Evolutionary conservation across 2,797 vertebrate genomes (phyloP).

Genomic region (Chloroceryle amazona): DNA sequence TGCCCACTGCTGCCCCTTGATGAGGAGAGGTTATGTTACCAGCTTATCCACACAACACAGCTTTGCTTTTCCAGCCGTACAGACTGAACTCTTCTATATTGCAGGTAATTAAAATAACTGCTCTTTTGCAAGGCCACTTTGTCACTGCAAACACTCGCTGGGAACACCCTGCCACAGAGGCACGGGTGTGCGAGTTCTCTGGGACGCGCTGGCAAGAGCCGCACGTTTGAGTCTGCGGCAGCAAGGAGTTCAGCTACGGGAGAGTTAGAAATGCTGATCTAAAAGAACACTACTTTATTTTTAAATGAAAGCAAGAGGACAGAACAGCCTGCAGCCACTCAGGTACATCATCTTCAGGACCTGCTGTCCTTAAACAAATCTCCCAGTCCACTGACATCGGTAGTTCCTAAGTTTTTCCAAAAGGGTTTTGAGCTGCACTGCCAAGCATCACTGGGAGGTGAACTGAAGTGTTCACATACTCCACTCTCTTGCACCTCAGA

Average conservation of each 20-base stretch:
- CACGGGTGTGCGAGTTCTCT: neutral
- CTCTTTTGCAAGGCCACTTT: neutral
- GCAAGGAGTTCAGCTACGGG: fast-evolving
- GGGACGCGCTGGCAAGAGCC: neutral
- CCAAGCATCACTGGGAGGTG: fast-evolving
- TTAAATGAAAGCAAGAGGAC: neutral
- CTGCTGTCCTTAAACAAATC: neutral
- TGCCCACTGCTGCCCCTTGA: neutral
- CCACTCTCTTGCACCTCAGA: neutral
- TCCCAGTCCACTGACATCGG: neutral
- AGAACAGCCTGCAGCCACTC: neutral
- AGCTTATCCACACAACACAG: neutral
- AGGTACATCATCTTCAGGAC: neutral
- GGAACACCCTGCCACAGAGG: neutral
- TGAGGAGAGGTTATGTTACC: neutral
- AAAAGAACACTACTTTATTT: neutral
- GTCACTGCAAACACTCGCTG: neutral
- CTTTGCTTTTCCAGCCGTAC: neutral
- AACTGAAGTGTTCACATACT: neutral
- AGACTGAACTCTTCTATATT: neutral
- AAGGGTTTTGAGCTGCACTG: neutral
- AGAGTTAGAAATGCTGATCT: neutral
- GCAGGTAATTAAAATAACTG: neutral
- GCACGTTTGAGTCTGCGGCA: neutral
- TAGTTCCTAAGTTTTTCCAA: neutral